These are phyloP conservation scores for Phaetusa simplex DNA, from an alignment of 2,113 vertebrate species.

Conservation along the genomic window DNA sequence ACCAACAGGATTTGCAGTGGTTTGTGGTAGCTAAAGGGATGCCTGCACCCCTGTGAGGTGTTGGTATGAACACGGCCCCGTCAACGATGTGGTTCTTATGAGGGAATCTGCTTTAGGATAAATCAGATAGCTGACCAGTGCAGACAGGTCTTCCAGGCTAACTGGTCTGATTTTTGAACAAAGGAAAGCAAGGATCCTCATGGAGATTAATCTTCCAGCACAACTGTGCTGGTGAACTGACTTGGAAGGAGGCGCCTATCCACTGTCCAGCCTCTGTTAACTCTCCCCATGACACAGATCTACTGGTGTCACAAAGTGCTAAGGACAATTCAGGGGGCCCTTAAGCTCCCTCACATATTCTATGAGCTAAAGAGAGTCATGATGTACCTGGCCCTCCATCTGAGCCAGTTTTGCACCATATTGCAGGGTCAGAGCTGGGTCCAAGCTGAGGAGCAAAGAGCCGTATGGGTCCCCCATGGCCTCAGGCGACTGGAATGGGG, in stretches of 20 bases:
- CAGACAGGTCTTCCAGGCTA: not conserved
- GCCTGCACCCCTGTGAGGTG: not conserved
- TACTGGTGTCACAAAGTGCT: not conserved
- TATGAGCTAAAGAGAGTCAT: not conserved
- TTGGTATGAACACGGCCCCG: not conserved
- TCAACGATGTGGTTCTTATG: fast-evolving
- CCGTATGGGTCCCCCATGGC: fast-evolving
- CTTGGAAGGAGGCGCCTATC: not conserved
- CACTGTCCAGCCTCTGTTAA: not conserved
- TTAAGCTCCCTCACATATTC: not conserved
- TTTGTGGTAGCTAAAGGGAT: not conserved
- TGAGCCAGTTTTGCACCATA: not conserved
- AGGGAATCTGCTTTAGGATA: not conserved
- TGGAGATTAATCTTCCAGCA: not conserved
- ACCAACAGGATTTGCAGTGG: not conserved
- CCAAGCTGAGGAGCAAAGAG: not conserved
- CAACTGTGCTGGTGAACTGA: not conserved
- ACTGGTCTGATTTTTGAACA: not conserved
- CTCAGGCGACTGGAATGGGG: not conserved
- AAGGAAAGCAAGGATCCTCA: not conserved
- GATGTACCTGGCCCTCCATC: not conserved
- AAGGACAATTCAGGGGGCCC: no score
- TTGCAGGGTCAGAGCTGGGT: not conserved
- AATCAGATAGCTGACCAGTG: not conserved
- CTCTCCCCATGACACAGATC: not conserved